These are phyloP conservation scores for Toxotes jaculatrix DNA, from an alignment of 2,113 vertebrate species.

Conservation along the genomic window DNA sequence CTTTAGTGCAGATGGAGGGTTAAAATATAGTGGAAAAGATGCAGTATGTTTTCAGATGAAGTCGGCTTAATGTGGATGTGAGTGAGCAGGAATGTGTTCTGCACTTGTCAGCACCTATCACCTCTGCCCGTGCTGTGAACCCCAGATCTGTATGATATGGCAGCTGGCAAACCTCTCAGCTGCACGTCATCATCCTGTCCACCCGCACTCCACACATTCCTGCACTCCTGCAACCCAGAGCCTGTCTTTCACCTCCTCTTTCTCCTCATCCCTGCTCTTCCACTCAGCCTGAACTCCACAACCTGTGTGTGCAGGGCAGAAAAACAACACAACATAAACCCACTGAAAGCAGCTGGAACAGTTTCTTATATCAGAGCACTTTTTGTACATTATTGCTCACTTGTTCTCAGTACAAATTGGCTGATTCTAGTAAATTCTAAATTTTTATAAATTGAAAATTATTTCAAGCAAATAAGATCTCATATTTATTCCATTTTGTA, in stretches of 20 bases:
- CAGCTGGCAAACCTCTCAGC: slow-evolving; percentile 62
- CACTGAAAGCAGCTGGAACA: too few species aligned
- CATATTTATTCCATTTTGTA: background rate
- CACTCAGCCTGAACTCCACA: background rate
- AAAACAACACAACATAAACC: background rate
- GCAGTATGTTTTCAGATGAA: too few species aligned
- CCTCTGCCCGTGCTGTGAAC: slow-evolving; percentile 54
- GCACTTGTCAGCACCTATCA: slow-evolving; percentile 15
- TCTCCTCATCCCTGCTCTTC: background rate
- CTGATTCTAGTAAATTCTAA: too few species aligned
- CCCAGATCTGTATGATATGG: slow-evolving; percentile 37
- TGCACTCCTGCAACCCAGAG: background rate
- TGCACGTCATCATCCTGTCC: slow-evolving; percentile 28
- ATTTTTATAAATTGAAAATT: background rate
- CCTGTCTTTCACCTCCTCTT: background rate
- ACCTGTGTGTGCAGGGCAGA: background rate
- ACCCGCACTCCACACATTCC: slow-evolving; percentile 36
- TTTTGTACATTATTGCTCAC: too few species aligned
- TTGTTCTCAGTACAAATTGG: too few species aligned
- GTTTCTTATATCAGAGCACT: too few species aligned
- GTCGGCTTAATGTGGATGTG: background rate
- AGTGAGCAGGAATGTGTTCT: slow-evolving; percentile 6
- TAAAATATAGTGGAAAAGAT: background rate
- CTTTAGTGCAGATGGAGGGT: background rate
- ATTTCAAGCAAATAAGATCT: background rate